Evolutionary conservation across 2,888 invertebrate genomes (phyloP), one percentile per base, ranked within the genome.

Genomic region (Andricus curvator): DNA sequence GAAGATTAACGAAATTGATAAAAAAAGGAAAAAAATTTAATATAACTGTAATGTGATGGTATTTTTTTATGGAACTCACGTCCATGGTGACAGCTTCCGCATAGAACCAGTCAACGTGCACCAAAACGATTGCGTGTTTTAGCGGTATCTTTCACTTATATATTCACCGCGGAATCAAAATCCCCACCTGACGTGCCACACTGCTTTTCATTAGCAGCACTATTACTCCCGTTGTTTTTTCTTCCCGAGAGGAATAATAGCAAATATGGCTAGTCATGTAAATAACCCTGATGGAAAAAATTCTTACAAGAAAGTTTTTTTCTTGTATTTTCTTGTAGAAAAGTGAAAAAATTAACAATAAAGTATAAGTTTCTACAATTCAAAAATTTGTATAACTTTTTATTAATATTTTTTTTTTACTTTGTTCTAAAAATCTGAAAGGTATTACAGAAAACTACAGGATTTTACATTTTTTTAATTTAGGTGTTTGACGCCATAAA

Each of bases 71-170:
- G 25, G 29, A 70, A 70, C 70, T 70, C 70, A 70, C 70, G 70
- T 70, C 20, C 70, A 70, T 70, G 48, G 29, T 51, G 70, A 70
- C 70, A 70, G 70, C 70, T 70, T 70, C 51, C 70, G 70, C 70
- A 70, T 70, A 70, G 70, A 70, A 70, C 51, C 51, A 70, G 51
- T 51, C 48, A 70, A 70, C 51, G 70, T 70, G 70, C 70, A 70
- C 70, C n/a, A 70, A 70, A 70, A 51, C 29, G 60, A 60, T 60
- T 60, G 70, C 33, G 70, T n/a, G 33, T 70, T 70, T 70, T 70
- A 70, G 70, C 70, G 51, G 48, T 70, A 70, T 44, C 51, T 51
- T 20, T 33, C 70, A 70, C 70, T 70, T 70, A 44, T 70, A 70
- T 70, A 51, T 70, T 70, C 29, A 70, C 70, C 5, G 51, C 13